Percentiles rank a stretch among this genome's conserved stretches.
These are phyloP conservation scores for Gerris lacustris DNA, from an alignment of 2,888 invertebrate genomes.

Conservation along the genomic window DNA sequence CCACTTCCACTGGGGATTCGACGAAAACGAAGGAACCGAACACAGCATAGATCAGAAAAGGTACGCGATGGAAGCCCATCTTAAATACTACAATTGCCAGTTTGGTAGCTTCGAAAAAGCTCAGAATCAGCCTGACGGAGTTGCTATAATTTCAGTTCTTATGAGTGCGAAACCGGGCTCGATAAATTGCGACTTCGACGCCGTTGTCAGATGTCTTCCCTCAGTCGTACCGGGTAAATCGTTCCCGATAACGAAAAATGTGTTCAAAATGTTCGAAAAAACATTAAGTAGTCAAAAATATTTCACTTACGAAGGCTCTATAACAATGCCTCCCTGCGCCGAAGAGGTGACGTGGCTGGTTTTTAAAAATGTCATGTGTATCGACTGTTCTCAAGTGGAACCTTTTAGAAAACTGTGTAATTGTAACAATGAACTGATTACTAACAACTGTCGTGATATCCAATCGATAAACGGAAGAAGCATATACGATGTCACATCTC, in stretches of 20 bases:
- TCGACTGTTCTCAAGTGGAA: not conserved
- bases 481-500: not conserved
- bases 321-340: not conserved
- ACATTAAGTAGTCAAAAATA: not conserved
- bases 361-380: not conserved
- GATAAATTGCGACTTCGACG: not conserved
- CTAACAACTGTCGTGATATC: not conserved
- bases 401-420: not conserved
- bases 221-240: too few species aligned
- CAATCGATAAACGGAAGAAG: not conserved
- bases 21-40: not conserved
- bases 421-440: not conserved
- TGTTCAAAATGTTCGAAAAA: not conserved
- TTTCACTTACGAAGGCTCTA: not conserved
- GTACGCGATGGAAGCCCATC: not conserved
- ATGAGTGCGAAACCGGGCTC: not conserved
- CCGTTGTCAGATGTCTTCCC: not conserved
- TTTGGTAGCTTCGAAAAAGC: not conserved
- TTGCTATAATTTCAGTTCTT: not conserved
- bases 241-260: not conserved
- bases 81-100: not conserved
- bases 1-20: not conserved
- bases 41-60: not conserved
- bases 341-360: not conserved
- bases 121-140: not conserved